These are phyloP conservation scores for Cuculus canorus DNA, from an alignment of 2,797 vertebrate species.

Conservation along the genomic window DNA sequence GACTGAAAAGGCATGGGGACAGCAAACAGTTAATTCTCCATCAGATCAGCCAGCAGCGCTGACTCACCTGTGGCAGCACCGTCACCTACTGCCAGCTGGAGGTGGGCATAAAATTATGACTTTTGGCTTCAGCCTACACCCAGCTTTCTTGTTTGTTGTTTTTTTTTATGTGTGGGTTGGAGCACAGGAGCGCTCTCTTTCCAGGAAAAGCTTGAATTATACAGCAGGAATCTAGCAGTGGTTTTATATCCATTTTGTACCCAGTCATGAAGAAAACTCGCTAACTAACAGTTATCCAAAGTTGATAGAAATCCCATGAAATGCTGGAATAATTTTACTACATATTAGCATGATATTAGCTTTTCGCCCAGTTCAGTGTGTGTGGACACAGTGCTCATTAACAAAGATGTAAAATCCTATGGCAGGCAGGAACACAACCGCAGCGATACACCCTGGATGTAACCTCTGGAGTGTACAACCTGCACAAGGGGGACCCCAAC, in stretches of 20 bases:
- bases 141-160: neutral
- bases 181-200: neutral
- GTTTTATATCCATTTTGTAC: neutral
- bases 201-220: slow-evolving; percentile 15
- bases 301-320: neutral
- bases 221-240: neutral
- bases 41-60: neutral
- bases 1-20: neutral
- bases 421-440: neutral
- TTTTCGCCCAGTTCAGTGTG: neutral
- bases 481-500: neutral
- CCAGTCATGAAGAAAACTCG: neutral
- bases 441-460: neutral
- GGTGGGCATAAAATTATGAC: neutral
- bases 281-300: neutral
- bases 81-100: neutral
- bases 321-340: neutral
- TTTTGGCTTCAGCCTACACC: neutral
- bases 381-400: neutral
- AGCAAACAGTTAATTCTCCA: neutral
- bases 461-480: neutral
- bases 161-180: neutral
- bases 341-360: neutral
- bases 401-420: neutral
- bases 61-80: neutral